Evolutionary conservation across 2,113 vertebrate species (phyloP).

Genomic region (Caloenas nicobarica): DNA sequence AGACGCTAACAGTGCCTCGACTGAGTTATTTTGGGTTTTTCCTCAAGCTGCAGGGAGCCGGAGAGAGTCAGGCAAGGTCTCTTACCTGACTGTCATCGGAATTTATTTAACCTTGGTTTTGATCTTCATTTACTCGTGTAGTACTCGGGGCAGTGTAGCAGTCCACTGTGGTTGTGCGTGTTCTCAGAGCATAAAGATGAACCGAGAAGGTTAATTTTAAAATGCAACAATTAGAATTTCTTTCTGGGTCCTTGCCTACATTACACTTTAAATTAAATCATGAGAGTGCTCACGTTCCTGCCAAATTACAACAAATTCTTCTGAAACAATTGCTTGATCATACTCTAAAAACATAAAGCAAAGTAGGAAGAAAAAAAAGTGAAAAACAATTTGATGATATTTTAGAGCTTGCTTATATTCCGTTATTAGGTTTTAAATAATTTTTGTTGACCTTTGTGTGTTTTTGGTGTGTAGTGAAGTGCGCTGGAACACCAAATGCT

Average conservation of each 20-base stretch:
- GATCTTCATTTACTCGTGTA: background rate
- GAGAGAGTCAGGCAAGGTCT: background rate
- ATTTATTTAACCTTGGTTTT: background rate
- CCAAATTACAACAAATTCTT: conserved; percentile 55
- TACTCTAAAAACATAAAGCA: conserved; percentile 48
- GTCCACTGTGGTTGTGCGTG: background rate
- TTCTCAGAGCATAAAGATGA: conserved; percentile 38
- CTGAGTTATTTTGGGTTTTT: background rate
- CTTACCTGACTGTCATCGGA: background rate
- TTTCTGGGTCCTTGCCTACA: conserved; percentile 41
- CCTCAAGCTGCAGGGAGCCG: background rate
- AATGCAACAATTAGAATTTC: conserved; percentile 55
- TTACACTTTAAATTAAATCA: conserved; percentile 64
- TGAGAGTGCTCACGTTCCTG: conserved; percentile 47
- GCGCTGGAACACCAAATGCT: background rate
- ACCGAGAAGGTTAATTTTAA: conserved; percentile 64
- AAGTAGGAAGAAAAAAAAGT: background rate
- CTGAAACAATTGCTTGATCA: conserved; percentile 55
- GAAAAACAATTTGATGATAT: conserved; percentile 42
- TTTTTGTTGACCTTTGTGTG: conserved; percentile 7
- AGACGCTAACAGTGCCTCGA: background rate
- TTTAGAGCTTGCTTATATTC: conserved; percentile 57
- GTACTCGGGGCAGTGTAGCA: background rate
- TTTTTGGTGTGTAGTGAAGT: background rate
- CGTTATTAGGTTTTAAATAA: conserved; percentile 37